Conservation (phyloP, 2,797 vertebrate species). For the Selene dorsalis region DNA sequence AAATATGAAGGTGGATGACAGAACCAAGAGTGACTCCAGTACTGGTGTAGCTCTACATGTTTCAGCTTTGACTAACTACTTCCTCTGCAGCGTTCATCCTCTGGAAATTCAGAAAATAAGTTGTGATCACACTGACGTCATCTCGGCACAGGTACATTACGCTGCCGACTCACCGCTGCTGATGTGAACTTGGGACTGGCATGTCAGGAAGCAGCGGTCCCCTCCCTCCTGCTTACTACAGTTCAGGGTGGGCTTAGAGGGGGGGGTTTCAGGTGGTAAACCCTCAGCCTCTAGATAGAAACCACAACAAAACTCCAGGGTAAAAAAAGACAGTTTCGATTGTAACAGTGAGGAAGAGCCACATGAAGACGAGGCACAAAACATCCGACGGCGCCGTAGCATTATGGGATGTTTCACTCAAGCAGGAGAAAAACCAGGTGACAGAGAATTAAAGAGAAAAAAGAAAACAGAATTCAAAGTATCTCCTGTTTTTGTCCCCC, state of each 20-base stretch:
- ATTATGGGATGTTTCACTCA: conserved; percentile 59
- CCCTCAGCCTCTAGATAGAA: conserved; percentile 90
- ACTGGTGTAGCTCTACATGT: background rate
- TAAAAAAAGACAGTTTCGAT: conserved; percentile 67
- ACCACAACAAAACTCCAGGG: conserved; percentile 87
- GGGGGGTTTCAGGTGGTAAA: conserved; percentile 75
- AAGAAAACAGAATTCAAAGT: conserved; percentile 87
- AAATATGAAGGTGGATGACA: background rate
- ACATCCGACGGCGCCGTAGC: conserved; percentile 28
- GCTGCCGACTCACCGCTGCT: conserved; percentile 90
- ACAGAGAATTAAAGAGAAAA: conserved; percentile 79
- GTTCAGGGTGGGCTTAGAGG: conserved; percentile 89
- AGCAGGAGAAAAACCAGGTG: conserved; percentile 72
- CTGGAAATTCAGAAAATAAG: background rate
- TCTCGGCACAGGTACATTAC: background rate
- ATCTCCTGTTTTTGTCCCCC: conserved; percentile 94
- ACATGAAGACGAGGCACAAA: conserved; percentile 12
- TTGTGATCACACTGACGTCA: background rate
- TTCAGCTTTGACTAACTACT: background rate
- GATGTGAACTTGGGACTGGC: conserved; percentile 91
- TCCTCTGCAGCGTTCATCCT: background rate
- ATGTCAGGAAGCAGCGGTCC: conserved; percentile 93
- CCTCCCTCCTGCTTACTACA: conserved; percentile 92
- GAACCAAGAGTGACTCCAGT: background rate
- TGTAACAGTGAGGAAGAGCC: conserved; percentile 15